Evolutionary conservation across 1,140 invertebrate genomes (phyloP).

Genomic region (Drosophila takahashii): DNA sequence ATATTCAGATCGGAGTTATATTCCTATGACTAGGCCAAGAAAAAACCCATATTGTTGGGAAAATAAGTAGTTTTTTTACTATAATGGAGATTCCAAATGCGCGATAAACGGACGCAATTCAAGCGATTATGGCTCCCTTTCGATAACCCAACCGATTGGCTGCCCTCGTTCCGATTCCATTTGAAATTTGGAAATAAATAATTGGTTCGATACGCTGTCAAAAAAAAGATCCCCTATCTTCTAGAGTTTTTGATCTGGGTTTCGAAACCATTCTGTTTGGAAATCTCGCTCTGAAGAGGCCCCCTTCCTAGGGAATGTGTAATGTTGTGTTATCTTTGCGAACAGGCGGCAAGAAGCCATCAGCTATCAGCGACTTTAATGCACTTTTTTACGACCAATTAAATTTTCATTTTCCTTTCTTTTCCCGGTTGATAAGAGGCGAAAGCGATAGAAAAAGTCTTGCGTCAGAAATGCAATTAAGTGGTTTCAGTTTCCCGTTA

Average conservation of each 20-base stretch:
- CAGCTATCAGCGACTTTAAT: slow-evolving; percentile 58
- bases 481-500: slow-evolving; percentile 17
- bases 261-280: slow-evolving; percentile 15
- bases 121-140: background rate
- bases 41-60: background rate
- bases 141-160: background rate
- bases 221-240: slow-evolving; percentile 13
- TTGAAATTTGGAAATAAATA: slow-evolving; percentile 12
- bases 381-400: slow-evolving; percentile 64
- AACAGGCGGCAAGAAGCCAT: slow-evolving; percentile 37
- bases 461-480: slow-evolving; percentile 26
- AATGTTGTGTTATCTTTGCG: slow-evolving; percentile 25
- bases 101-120: background rate
- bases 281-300: background rate
- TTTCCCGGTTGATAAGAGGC: slow-evolving; percentile 39
- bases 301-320: slow-evolving; percentile 1
- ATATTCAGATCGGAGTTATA: background rate
- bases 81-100: no score
- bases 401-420: slow-evolving; percentile 45
- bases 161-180: background rate
- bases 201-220: slow-evolving; percentile 16
- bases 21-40: background rate
- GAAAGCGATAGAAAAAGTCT: slow-evolving; percentile 18
- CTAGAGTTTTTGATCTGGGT: background rate
- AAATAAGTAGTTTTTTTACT: no score